These are phyloP conservation scores for Amphimallon solstitiale DNA, from an alignment of 2,888 invertebrate species.

Conservation along the genomic window DNA sequence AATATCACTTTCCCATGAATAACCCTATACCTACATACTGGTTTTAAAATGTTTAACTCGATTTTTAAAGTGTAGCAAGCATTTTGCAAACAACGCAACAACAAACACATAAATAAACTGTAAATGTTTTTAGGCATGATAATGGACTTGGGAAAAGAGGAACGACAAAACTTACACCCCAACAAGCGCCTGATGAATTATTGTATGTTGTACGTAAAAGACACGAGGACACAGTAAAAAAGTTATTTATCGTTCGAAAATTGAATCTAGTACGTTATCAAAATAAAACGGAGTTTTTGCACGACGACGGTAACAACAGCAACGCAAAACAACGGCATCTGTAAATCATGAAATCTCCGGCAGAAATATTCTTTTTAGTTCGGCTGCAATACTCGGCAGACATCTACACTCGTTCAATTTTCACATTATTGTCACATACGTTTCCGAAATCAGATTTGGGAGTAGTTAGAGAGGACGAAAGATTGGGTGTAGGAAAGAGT, in stretches of 20 bases:
- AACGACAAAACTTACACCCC: slow-evolving; percentile 7
- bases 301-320: neutral
- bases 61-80: too few species aligned
- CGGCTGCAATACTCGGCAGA: neutral
- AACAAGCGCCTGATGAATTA: slow-evolving; percentile 26
- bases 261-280: slow-evolving; percentile 19
- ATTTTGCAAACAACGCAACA: neutral
- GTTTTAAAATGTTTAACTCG: too few species aligned
- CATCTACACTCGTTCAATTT: slow-evolving; percentile 11
- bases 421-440: slow-evolving; percentile 27
- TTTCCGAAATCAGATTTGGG: slow-evolving; percentile 29
- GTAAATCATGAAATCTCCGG: slow-evolving; percentile 17
- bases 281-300: slow-evolving; percentile 18
- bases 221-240: slow-evolving; percentile 16
- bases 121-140: slow-evolving; percentile 12
- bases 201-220: slow-evolving; percentile 13
- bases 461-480: neutral
- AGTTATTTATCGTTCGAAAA: slow-evolving; percentile 27
- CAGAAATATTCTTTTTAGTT: neutral
- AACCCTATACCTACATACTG: too few species aligned
- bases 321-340: neutral
- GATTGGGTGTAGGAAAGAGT: neutral
- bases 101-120: slow-evolving; percentile 11
- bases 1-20: too few species aligned
- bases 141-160: neutral